These are phyloP conservation scores for Pao palembangensis DNA, from an alignment of 2,113 vertebrate species.

Conservation along the genomic window DNA sequence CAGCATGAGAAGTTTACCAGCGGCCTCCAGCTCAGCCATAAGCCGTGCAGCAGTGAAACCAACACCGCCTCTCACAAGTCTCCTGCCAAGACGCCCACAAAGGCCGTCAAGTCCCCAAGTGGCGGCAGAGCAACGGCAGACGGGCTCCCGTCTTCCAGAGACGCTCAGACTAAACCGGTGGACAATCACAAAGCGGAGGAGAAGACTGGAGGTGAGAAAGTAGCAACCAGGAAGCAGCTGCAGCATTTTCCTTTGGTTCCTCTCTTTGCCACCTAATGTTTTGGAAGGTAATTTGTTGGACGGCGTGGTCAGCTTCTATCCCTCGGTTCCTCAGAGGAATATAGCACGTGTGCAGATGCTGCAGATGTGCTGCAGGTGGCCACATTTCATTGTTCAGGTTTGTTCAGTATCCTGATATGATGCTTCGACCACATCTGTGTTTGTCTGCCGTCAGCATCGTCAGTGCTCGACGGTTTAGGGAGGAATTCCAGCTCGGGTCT, in stretches of 20 bases:
- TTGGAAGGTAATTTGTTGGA: no score
- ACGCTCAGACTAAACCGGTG: conserved; percentile 73
- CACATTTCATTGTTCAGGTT: neutral
- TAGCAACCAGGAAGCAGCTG: no score
- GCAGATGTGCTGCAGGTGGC: neutral
- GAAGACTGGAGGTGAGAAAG: conserved; percentile 79
- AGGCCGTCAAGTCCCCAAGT: conserved; percentile 74
- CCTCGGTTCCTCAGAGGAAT: no score
- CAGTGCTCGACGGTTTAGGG: no score
- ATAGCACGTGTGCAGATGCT: no score
- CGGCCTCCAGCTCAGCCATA: conserved; percentile 91
- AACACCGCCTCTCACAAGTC: conserved; percentile 46
- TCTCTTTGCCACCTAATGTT: no score
- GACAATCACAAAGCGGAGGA: conserved; percentile 84
- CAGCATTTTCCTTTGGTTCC: no score
- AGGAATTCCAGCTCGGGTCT: neutral
- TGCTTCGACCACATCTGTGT: neutral
- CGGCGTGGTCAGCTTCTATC: no score
- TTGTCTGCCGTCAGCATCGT: neutral
- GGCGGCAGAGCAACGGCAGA: conserved; percentile 67
- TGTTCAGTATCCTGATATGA: neutral
- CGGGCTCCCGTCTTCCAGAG: conserved; percentile 49
- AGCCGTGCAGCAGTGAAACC: conserved; percentile 79
- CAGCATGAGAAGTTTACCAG: conserved; percentile 99
- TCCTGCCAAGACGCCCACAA: conserved; percentile 65